Conservation (phyloP, 2,888 invertebrate genomes). For the Sthenelais limicola region DNA sequence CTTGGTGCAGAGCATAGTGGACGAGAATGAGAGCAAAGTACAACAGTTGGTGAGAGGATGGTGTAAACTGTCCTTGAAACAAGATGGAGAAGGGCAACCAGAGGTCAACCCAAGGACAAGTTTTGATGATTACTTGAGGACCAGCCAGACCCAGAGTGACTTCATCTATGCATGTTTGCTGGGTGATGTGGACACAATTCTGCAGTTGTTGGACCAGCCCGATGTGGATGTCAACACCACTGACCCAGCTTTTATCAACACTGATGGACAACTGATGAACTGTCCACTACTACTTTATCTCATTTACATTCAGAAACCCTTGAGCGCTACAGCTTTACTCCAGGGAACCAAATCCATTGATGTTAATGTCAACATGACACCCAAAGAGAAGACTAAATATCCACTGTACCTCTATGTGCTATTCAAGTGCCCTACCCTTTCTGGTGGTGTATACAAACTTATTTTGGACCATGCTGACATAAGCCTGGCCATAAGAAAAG, state of each 20-base stretch:
- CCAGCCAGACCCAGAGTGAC: background rate
- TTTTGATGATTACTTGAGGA: background rate
- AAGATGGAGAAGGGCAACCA: background rate
- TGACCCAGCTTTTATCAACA: background rate
- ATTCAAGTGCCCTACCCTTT: background rate
- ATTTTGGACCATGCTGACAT: background rate
- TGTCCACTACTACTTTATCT: constrained; percentile 2
- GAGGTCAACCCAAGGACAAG: background rate
- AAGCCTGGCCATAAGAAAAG: background rate
- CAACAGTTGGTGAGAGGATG: background rate
- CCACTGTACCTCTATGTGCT: constrained; percentile 15
- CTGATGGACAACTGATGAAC: background rate
- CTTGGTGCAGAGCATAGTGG: background rate
- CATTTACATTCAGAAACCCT: background rate
- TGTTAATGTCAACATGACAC: background rate
- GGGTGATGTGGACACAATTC: constrained; percentile 1
- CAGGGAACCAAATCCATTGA: background rate
- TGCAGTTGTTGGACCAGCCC: background rate
- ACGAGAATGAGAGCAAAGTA: background rate
- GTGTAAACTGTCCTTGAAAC: background rate
- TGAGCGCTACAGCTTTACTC: background rate
- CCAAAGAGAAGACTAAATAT: background rate
- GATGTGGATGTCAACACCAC: constrained; percentile 1
- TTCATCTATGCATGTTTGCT: background rate
- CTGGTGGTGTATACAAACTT: constrained; percentile 14